Percentiles rank a stretch among this genome's conserved stretches.
These are phyloP conservation scores for Tympanuchus pallidicinctus DNA, from an alignment of 2,113 vertebrate genomes.

Conservation along the genomic window DNA sequence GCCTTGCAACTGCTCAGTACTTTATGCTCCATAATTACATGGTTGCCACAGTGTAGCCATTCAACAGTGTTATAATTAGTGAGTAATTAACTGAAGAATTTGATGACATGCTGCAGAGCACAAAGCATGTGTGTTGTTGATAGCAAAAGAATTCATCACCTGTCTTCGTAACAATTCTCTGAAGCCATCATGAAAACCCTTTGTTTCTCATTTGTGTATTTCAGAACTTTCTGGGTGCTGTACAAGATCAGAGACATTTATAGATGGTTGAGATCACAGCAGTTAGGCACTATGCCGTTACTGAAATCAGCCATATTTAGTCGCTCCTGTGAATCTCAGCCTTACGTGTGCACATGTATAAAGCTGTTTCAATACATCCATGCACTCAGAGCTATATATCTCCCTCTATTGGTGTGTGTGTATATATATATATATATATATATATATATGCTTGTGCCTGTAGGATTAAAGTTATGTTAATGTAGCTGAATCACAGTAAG, in stretches of 20 bases:
- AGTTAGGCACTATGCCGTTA: background rate
- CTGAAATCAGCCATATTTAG: background rate
- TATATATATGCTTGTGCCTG: background rate
- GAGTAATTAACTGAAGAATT: constrained; percentile 80
- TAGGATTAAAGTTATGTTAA: background rate
- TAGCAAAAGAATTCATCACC: constrained; percentile 57
- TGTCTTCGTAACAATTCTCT: constrained; percentile 41
- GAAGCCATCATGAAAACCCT: background rate
- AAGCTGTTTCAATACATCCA: background rate
- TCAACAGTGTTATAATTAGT: constrained; percentile 82
- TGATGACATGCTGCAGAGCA: constrained; percentile 67
- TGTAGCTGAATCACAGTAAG: background rate
- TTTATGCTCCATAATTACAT: constrained; percentile 77
- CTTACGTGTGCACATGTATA: background rate
- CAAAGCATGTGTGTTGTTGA: constrained; percentile 65
- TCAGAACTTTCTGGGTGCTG: background rate
- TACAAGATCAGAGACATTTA: background rate
- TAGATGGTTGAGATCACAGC: background rate
- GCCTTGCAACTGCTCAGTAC: constrained; percentile 69
- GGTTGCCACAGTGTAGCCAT: constrained; percentile 74
- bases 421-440: background rate
- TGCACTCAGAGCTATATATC: background rate
- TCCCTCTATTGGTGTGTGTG: background rate
- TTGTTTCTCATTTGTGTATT: background rate
- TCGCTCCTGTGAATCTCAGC: background rate